Conservation (phyloP, 2,113 vertebrate species). For the Eonycteris spelaea region DNA sequence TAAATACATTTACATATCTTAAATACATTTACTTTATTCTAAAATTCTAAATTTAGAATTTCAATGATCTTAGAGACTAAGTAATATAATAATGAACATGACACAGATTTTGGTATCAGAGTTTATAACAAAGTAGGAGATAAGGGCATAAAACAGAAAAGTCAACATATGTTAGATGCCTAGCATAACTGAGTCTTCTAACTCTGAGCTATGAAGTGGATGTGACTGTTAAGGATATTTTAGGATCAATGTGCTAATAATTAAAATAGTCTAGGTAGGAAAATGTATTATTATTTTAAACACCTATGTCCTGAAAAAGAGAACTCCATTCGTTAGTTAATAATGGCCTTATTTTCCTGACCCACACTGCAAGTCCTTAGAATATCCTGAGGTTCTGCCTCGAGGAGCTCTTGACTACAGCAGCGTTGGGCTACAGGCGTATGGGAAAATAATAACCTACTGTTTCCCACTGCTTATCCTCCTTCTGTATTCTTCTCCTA, state of each 20-base stretch:
- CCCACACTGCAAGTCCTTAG: neutral
- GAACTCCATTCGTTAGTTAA: neutral
- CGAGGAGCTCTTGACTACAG: fast-evolving
- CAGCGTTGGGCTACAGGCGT: neutral
- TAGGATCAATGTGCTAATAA: neutral
- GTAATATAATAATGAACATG: neutral
- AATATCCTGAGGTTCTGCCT: neutral
- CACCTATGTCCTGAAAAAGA: neutral
- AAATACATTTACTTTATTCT: neutral
- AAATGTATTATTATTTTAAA: neutral
- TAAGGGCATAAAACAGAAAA: neutral
- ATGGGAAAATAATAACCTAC: neutral
- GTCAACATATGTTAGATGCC: neutral
- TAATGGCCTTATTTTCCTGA: neutral
- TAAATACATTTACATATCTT: neutral
- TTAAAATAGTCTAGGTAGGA: neutral
- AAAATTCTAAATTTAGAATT: neutral
- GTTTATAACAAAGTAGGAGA: neutral
- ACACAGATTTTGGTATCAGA: neutral
- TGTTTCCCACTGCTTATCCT: neutral
- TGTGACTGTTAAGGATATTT: neutral
- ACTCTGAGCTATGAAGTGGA: neutral
- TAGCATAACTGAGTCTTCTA: neutral
- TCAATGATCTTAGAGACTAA: neutral
- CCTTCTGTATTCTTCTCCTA: neutral